Evolutionary conservation across 2,797 vertebrate genomes (phyloP).

Genomic region (Limnodromus scolopaceus): DNA sequence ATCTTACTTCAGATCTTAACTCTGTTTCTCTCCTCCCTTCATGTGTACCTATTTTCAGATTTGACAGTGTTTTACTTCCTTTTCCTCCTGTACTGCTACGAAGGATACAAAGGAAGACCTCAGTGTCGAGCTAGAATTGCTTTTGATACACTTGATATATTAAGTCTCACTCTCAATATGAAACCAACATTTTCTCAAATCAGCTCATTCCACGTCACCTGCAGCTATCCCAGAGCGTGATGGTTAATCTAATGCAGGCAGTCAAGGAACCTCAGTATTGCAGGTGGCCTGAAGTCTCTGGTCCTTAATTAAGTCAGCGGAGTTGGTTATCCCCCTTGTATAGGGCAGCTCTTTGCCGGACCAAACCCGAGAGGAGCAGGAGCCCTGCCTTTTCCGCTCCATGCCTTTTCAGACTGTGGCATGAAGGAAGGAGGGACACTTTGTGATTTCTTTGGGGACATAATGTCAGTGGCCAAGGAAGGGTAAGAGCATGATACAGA

Average conservation of each 20-base stretch:
- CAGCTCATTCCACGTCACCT: neutral
- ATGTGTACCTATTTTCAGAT: neutral
- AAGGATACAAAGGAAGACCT: neutral
- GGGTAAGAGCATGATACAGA: neutral
- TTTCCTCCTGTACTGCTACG: neutral
- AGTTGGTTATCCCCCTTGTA: accelerated
- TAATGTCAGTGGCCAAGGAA: neutral
- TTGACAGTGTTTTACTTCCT: neutral
- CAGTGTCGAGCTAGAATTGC: neutral
- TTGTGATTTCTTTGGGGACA: neutral
- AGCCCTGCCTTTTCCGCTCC: neutral
- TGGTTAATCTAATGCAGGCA: neutral
- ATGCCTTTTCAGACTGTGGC: neutral
- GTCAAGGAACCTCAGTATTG: neutral
- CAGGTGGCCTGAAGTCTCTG: neutral
- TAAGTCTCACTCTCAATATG: neutral
- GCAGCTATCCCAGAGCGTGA: neutral
- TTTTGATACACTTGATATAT: neutral
- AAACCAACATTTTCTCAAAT: neutral
- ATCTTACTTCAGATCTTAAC: neutral
- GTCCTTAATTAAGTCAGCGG: neutral
- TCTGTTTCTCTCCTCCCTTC: neutral
- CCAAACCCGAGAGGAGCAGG: neutral
- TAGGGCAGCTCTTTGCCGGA: accelerated
- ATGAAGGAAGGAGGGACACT: neutral